Conservation (phyloP, 2,797 vertebrate species). For the Myripristis jacobus region DNA sequence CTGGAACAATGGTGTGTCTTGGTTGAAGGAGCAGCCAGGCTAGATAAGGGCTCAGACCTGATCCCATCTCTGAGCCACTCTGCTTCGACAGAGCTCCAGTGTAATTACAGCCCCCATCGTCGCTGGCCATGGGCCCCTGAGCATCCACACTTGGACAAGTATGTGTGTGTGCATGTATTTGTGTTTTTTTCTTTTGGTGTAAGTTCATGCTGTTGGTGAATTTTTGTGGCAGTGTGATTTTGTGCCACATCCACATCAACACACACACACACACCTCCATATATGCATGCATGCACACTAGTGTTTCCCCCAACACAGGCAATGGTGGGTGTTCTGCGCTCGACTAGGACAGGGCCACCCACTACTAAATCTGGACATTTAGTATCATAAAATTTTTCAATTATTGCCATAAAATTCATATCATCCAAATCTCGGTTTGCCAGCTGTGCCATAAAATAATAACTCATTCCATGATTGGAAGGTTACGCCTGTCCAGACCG, state of each 20-base stretch:
- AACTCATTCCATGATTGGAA: no score
- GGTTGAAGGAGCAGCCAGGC: conserved; percentile 53
- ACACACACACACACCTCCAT: not conserved
- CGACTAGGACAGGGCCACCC: no score
- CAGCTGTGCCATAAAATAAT: no score
- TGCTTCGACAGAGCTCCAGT: conserved; percentile 44
- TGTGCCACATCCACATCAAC: not conserved
- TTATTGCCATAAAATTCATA: no score
- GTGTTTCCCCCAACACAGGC: no score
- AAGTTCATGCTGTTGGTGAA: not conserved
- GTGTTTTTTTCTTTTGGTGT: not conserved
- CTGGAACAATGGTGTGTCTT: conserved; percentile 44
- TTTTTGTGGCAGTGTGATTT: not conserved
- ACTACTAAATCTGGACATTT: no score
- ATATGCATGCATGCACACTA: not conserved
- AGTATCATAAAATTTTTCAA: no score
- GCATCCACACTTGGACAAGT: conserved; percentile 13
- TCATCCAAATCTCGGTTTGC: no score
- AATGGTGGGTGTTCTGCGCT: no score
- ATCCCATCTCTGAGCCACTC: conserved; percentile 57
- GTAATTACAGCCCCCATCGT: conserved; percentile 65
- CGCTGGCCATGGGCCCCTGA: conserved; percentile 38
- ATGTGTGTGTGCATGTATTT: not conserved
- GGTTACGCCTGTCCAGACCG: no score
- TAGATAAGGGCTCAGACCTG: conserved; percentile 57